phyloP scores from a whole-genome alignment of 2,888 invertebrate species.

The Megamerina dolium region DNA sequence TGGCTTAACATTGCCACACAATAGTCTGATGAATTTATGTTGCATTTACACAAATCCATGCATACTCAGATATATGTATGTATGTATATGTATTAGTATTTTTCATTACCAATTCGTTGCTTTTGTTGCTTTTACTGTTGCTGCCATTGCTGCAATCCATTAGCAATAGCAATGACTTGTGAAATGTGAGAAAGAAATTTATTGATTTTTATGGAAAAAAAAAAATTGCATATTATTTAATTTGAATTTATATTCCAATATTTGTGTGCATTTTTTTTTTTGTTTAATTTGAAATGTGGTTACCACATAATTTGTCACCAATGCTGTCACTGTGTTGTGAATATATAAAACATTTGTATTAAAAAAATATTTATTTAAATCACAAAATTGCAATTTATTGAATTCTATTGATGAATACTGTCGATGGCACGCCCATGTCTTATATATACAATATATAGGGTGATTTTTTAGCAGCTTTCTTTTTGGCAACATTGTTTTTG shows the following conservation, averaged over 20 bases:
- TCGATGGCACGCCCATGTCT: too few species aligned
- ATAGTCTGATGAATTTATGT: conserved; percentile 13
- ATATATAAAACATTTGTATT: too few species aligned
- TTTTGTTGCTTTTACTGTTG: not conserved
- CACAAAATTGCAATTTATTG: too few species aligned
- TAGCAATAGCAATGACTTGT: not conserved
- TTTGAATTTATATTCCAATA: too few species aligned
- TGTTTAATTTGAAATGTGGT: conserved; percentile 12
- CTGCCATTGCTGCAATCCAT: not conserved
- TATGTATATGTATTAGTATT: too few species aligned
- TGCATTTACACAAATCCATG: conserved; percentile 7
- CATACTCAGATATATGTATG: not conserved
- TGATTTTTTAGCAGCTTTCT: too few species aligned
- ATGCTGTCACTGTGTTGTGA: not conserved
- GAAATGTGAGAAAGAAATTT: not conserved
- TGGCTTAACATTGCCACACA: not conserved
- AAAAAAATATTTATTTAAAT: too few species aligned
- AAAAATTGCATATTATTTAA: not conserved
- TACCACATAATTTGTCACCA: conserved; percentile 6
- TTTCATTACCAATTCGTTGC: too few species aligned
- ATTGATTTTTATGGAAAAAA: too few species aligned
- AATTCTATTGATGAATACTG: too few species aligned
- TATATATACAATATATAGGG: too few species aligned
- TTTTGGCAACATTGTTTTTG: too few species aligned
- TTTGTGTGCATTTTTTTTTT: not conserved